phyloP scores from a whole-genome alignment of 2,113 vertebrate genomes.

The Cygnus atratus region DNA sequence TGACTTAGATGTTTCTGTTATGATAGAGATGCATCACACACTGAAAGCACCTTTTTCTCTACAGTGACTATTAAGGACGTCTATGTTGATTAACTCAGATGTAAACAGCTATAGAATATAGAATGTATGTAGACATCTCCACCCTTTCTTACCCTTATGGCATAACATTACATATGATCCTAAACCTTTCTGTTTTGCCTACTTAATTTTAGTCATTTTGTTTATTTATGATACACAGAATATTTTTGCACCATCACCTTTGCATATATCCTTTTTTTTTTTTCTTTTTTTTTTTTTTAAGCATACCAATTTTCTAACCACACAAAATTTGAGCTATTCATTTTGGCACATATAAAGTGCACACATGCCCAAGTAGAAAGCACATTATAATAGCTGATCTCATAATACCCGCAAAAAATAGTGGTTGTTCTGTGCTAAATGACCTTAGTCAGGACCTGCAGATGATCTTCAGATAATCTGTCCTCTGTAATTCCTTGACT shows the following conservation, averaged over 20 bases:
- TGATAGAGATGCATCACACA: background rate
- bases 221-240: background rate
- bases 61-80: background rate
- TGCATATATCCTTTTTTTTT: background rate
- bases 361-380: background rate
- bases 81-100: background rate
- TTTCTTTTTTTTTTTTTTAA: background rate
- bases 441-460: conserved; percentile 45
- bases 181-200: background rate
- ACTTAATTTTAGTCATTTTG: background rate
- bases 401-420: conserved; percentile 20
- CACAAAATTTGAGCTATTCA: background rate
- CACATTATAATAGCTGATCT: background rate
- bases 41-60: background rate
- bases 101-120: background rate
- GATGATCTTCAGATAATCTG: conserved; percentile 44
- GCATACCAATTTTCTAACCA: background rate
- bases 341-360: background rate
- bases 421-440: conserved; percentile 1
- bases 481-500: conserved; percentile 11
- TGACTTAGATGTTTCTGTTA: background rate
- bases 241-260: background rate
- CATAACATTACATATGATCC: background rate
- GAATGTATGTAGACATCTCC: background rate
- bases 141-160: background rate